Base-by-base conservation (phyloP, 2,888 invertebrate genomes). In the Taphrorychus bicolor region DNA sequence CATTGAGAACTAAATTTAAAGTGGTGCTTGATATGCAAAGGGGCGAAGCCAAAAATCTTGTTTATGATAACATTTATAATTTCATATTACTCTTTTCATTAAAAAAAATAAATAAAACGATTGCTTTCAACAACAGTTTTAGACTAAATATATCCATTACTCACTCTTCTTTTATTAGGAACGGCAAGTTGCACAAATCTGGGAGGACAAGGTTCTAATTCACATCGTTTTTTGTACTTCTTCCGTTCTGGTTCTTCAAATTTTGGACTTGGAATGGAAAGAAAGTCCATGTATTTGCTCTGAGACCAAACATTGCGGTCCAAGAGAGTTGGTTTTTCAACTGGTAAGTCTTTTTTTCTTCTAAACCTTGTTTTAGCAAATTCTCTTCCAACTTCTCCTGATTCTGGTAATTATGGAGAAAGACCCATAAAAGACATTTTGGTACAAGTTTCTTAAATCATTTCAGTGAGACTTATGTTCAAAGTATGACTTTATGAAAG, bases 101-200 rank as follows among this genome's bases (percentile, higher is more conserved):
- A 45, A 11, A 58, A 16, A 40, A n/a, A n/a, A n/a, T n/a, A n/a
- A n/a, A n/a, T n/a, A n/a, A n/a, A n/a, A n/a, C n/a, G n/a, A n/a
- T n/a, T n/a, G n/a, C n/a, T n/a, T n/a, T n/a, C n/a, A n/a, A n/a
- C n/a, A n/a, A n/a, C n/a, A n/a, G n/a, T n/a, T n/a, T n/a, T n/a
- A n/a, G n/a, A n/a, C n/a, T n/a, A n/a, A n/a, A n/a, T n/a, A n/a
- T n/a, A n/a, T n/a, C n/a, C n/a, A n/a, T n/a, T n/a, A n/a, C n/a
- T n/a, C 59, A 70, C 70, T 17, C 70, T 73, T 18, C 75, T 59
- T 69, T 78, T 80, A 4, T 71, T 75, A 0, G 80, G 80, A 11
- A 76, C 65, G 0, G 80, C 73, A 41, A 81, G 70, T 63, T 80
- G 75, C 1, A 76, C 72, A n/a, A 79, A 70, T 19, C 79, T 62